Percentiles rank a stretch among this genome's conserved stretches.
Conservation (phyloP, 2,113 vertebrate genomes). For the Shinisaurus crocodilurus region DNA sequence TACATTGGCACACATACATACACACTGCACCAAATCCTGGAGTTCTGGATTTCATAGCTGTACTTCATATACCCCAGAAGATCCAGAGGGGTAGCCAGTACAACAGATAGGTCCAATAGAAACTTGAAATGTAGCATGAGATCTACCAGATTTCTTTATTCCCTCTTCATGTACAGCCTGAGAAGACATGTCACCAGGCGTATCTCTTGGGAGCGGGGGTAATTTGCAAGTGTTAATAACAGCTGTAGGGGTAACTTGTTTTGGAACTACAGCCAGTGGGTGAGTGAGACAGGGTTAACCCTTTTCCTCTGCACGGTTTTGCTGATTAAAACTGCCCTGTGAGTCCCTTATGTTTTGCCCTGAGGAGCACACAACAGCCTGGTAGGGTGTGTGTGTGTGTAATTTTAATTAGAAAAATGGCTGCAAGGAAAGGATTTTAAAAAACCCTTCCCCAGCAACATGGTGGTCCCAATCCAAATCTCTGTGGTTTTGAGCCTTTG, state of each 20-base stretch:
- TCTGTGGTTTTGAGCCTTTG: too few relatives aligned
- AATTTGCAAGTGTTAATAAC: background rate
- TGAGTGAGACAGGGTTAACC: background rate
- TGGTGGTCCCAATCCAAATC: too few relatives aligned
- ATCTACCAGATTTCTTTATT: background rate
- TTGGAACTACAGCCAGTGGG: too few relatives aligned
- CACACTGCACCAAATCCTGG: background rate
- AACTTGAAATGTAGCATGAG: background rate
- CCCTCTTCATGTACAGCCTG: background rate
- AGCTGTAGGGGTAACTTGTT: background rate
- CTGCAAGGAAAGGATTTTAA: background rate
- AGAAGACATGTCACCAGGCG: background rate
- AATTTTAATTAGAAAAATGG: background rate
- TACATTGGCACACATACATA: background rate
- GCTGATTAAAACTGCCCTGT: background rate
- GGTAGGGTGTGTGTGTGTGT: too few relatives aligned
- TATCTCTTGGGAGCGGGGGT: background rate
- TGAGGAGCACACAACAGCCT: background rate
- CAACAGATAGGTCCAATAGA: background rate
- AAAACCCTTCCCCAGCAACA: too few relatives aligned
- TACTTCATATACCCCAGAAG: background rate
- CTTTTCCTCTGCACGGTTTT: background rate
- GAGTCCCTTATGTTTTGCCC: background rate
- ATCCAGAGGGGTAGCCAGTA: background rate
- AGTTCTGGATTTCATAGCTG: background rate